Base-by-base conservation (phyloP, 2,113 vertebrate species). In the Pterocles orientalis region DNA sequence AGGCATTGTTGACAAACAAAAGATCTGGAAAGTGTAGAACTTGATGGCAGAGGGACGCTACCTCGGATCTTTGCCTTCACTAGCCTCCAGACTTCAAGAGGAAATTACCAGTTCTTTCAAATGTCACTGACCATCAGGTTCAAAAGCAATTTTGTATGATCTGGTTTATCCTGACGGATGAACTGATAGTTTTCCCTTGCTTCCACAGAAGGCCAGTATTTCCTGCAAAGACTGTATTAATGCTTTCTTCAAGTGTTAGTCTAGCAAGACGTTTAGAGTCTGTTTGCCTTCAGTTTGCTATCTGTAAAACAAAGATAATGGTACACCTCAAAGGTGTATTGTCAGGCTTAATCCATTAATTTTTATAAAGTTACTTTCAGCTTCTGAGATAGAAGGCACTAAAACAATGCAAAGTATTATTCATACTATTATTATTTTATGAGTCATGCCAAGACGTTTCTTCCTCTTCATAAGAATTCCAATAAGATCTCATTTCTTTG, bases 381-480 rank as follows among this genome's bases (percentile, higher is more conserved):
- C 41, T 90, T 84, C 31, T 91, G 70, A 91, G 87, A 47, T 60
- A 58, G 69, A 76, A 76, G 50, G 41, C 61, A 87, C 61, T 97
- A 91, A 95, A 95, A 79, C 78, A 95, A 91, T 77, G 53, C 28
- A 43, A 90, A 94, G 62, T 87, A 95, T 92, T 95, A 95, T 95
- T 97, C 96, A 89, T 85, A 80, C 65, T 72, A 57, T 82, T 94
- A 91, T 86, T 89, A 84, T 97, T 97, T 95, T 91, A 95, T 95
- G 93, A 96, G 81, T 96, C 94, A 93, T 86, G 47, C 73, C 25
- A 72, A 94, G 89, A 70, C 3, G 1, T 91, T 96, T 89, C 79
- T 91, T 94, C 45, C 15, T 91, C 53, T 95, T 93, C 54, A 33
- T 85, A 65, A 92, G 66, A 94, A 91, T 94, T 95, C 84, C 91